Percentiles rank a stretch among this genome's conserved stretches.
These are phyloP conservation scores for Drosophila percnosoma DNA, from an alignment of 2,888 invertebrate species.

Conservation along the genomic window DNA sequence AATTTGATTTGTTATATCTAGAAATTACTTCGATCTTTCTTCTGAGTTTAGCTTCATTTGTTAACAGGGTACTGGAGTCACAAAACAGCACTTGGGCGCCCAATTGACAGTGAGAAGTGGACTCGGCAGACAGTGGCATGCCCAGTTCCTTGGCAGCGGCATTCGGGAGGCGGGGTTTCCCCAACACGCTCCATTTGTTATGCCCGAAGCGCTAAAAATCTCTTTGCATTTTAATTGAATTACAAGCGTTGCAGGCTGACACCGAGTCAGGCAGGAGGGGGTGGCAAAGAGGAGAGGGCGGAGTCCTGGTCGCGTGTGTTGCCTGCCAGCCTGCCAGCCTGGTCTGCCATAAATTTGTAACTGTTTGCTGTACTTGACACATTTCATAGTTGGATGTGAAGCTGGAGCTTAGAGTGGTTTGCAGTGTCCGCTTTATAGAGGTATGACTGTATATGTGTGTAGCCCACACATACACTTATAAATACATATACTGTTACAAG, in stretches of 20 bases:
- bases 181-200: conserved; percentile 62
- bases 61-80: conserved; percentile 25
- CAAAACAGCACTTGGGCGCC: conserved; percentile 15
- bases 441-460: background rate
- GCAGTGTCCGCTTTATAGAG: conserved; percentile 25
- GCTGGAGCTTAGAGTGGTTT: conserved; percentile 24
- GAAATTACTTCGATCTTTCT: background rate
- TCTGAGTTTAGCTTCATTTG: background rate
- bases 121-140: conserved; percentile 18
- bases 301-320: conserved; percentile 60
- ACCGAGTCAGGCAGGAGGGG: conserved; percentile 12
- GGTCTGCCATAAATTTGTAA: conserved; percentile 72
- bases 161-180: conserved; percentile 5
- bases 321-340: conserved; percentile 36
- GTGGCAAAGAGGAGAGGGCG: background rate
- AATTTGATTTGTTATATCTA: no score
- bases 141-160: conserved; percentile 5
- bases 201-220: conserved; percentile 57
- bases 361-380: conserved; percentile 78
- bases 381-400: conserved; percentile 62
- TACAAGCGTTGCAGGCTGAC: conserved; percentile 51
- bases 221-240: conserved; percentile 75
- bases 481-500: conserved; percentile 3
- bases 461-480: conserved; percentile 2
- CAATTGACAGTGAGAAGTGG: conserved; percentile 45